Base-by-base conservation (phyloP, 2,888 invertebrate species). In the Pheosia gnoma region DNA sequence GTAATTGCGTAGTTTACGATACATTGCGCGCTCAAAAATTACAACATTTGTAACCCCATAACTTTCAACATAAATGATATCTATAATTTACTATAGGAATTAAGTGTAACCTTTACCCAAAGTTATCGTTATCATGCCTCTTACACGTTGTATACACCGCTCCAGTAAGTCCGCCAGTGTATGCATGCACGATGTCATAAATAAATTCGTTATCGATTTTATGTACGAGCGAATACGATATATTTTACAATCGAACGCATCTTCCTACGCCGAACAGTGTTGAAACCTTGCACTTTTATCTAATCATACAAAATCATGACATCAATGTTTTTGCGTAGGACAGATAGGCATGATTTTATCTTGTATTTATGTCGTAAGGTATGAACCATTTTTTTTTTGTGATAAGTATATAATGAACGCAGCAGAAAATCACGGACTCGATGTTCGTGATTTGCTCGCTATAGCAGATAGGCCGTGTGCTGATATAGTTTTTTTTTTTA, bases 131-230 rank as follows among this genome's bases (percentile, higher is more conserved):
- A 25, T 25, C 25, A 25, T 25, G 25, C 25, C 25, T 11, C 3
- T 10, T 39, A 41, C 56, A 56, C 39, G 56, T 9, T 13, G 38
- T 5, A 56, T 41, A 25, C 56, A 45, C 3, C 45, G 57, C 25
- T 43, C 57, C 57, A 57, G 36, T 57, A 57, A 57, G 57, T 57
- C 57, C 45, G 45, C 45, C 57, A 45, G 39, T 39, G 13, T n/a
- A 25, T n/a, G 5, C 11, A 8, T 25, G 45, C 43, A n/a, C 9
- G 37, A 41, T 55, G 5, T 54, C 58, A 65, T 70, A 73, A 73
- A 72, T 70, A 70, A 72, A 63, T 57, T 63, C 58, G 65, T 62
- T 72, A 73, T 72, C 72, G 60, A 55, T 56, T 10, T 9, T 49
- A 36, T 56, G 53, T 59, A 54, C 54, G 63, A 36, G 37, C 11